Conservation (phyloP, 2,888 invertebrate genomes). For the Trichopria drosophilae region DNA sequence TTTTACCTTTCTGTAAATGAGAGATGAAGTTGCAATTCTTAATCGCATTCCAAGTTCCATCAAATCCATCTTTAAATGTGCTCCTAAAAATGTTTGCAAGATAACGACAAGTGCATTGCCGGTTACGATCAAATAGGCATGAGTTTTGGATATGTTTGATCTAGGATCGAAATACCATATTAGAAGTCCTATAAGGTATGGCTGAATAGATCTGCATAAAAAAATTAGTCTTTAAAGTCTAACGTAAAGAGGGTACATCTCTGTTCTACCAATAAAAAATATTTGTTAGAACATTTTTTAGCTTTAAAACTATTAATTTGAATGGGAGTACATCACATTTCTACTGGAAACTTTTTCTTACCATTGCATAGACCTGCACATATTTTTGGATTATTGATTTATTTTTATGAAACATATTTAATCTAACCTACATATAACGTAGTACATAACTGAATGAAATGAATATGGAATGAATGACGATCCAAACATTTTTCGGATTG, state of each 20-base stretch:
- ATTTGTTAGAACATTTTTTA: too few species aligned
- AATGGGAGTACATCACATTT: too few species aligned
- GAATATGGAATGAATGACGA: conserved; percentile 63
- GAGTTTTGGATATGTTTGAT: conserved; percentile 58
- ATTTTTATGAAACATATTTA: conserved; percentile 5
- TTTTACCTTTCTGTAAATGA: conserved; percentile 82
- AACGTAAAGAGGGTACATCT: too few species aligned
- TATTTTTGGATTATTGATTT: too few species aligned
- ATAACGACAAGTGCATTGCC: conserved; percentile 65
- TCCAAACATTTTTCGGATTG: conserved; percentile 66
- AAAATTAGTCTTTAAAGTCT: too few species aligned
- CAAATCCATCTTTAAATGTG: conserved; percentile 64
- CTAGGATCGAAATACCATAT: conserved; percentile 67
- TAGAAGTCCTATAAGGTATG: conserved; percentile 65
- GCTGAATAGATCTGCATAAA: conserved; percentile 65
- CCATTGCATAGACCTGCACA: too few species aligned
- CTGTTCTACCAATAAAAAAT: too few species aligned
- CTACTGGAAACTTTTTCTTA: too few species aligned
- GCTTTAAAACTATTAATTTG: too few species aligned
- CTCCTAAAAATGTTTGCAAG: conserved; percentile 66
- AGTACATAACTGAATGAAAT: conserved; percentile 62
- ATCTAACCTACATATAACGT: neutral
- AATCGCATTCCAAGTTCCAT: conserved; percentile 76
- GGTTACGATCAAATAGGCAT: conserved; percentile 71
- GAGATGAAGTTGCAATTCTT: conserved; percentile 75